A percentile compares a stretch with the other conserved stretches of the same genome.
Conservation (phyloP, 1,140 invertebrate species). For the Melanaphis sacchari region DNA sequence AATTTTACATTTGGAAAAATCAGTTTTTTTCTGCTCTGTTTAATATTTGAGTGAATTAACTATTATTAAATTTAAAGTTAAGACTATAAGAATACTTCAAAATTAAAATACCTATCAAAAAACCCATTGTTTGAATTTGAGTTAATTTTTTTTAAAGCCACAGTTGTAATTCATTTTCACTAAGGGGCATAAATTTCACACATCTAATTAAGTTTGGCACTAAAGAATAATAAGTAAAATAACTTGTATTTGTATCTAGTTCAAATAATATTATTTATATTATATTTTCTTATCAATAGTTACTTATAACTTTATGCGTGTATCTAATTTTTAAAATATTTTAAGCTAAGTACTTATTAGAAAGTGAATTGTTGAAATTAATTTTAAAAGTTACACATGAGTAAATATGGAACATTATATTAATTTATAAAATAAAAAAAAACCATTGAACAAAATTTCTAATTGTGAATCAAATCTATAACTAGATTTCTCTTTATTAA, state of each 20-base stretch:
- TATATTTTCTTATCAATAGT: background rate
- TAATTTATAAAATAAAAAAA: background rate
- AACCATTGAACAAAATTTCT: conserved; percentile 30
- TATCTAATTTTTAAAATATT: background rate
- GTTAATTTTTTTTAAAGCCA: too few relatives aligned
- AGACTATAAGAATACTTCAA: too few relatives aligned
- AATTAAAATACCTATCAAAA: too few relatives aligned
- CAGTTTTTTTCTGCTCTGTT: too few relatives aligned
- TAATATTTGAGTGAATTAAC: too few relatives aligned
- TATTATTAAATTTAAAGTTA: too few relatives aligned
- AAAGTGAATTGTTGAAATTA: background rate
- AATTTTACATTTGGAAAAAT: too few relatives aligned
- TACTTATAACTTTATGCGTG: background rate
- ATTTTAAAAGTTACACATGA: conserved; percentile 23
- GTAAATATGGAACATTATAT: conserved; percentile 7
- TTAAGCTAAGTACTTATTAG: background rate
- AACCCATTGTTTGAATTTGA: too few relatives aligned
- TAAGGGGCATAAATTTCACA: background rate
- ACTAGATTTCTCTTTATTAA: conserved; percentile 31
- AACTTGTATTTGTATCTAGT: background rate
- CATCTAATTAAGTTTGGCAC: background rate
- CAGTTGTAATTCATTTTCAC: background rate
- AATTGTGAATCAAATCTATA: conserved; percentile 1
- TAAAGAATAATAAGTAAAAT: background rate
- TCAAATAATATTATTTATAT: background rate